Evolutionary conservation across 2,113 vertebrate species (phyloP), one percentile per base, ranked within the genome.

Genomic region (Limnothrissa miodon): DNA sequence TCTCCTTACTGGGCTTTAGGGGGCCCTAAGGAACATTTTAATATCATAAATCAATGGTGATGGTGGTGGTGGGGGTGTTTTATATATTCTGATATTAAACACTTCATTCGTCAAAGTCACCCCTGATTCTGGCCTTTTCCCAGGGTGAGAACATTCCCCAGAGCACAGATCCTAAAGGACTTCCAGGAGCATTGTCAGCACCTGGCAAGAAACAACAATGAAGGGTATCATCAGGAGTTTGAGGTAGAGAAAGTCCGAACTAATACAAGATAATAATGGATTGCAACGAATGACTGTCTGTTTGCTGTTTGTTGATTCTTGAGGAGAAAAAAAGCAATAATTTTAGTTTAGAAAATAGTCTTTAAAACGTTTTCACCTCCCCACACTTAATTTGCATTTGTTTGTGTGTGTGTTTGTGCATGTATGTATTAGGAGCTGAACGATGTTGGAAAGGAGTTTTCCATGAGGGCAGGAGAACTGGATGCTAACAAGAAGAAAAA

Each of bases 401-500:
- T 53, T 0, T 19, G 51, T 53, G 51, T 53, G 51, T 53, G 51
- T 53, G 48, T 51, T 13, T 51, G 51, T 53, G 51, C 23, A 19
- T 81, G 45, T 39, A n/a, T 46, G 25, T 25, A 1, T 79, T 36
- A 97, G 97, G 94, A 95, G 87, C 93, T 98, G 82, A 94, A 92
- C 79, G 93, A 95, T 21, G 94, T 96, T 80, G 96, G 96, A 33
- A 95, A 92, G 90, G 96, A 95, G 2, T 94, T 96, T 42, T 81
- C 93, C 0, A 93, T 92, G 66, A 86, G 88, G 82, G 94, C 91
- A 2, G 97, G 95, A 0, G 90, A 95, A 1, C 88, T 90, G 3
- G 94, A 92, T 59, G 91, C 70, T 46, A 98, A 97, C n/a, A 70
- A 87, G 62, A 84, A 91, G 45, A 98, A 98, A 92, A 99, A 98